Evolutionary conservation across 2,797 vertebrate species (phyloP), one percentile per base, ranked within the genome.

Genomic region (Centroberyx gerrardi): DNA sequence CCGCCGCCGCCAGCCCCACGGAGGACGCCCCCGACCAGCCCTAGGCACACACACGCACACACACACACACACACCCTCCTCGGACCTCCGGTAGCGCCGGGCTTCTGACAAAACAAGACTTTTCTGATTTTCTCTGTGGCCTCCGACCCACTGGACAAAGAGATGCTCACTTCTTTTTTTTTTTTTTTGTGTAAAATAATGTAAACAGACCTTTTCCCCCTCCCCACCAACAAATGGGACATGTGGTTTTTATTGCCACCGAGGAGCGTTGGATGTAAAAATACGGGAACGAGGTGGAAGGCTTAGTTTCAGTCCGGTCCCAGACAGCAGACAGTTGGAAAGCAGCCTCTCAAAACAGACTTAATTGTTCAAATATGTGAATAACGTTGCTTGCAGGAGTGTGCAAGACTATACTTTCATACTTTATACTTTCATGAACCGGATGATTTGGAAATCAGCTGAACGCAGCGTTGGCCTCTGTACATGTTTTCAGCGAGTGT

Each of bases 1-100:
- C 90, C 0, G 0, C 87, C 0, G 83, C 88, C 0, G 63, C 88
- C 65, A 92, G 92, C 87, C 95, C 36, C 92, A 95, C 86, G 93
- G 95, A 0, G 93, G 95, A 75, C 36, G 27, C 46, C 9, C 58
- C 87, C 0, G 6, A 76, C 64, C 88, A 22, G 22, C 22, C 22
- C 22, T 22, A 22, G 22, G 22, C 22, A 22, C 22, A 22, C 22
- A 22, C 22, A 22, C 22, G 1, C 22, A 22, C 22, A 22, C 22
- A 22, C 22, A 22, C 22, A 22, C 22, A 22, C 22, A 1, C 22
- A 22, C 36, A 6, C 36, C 36, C 6, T 6, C 36, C 36, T 38
- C 5, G 36, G 36, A 38, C 36, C 36, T 38, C 4, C 5, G 36
- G 36, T 6, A 8, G 22, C 22, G 22, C 22, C 22, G 22, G 22